Conservation (phyloP, 2,888 invertebrate species). For the Tupiocoris notatus region DNA sequence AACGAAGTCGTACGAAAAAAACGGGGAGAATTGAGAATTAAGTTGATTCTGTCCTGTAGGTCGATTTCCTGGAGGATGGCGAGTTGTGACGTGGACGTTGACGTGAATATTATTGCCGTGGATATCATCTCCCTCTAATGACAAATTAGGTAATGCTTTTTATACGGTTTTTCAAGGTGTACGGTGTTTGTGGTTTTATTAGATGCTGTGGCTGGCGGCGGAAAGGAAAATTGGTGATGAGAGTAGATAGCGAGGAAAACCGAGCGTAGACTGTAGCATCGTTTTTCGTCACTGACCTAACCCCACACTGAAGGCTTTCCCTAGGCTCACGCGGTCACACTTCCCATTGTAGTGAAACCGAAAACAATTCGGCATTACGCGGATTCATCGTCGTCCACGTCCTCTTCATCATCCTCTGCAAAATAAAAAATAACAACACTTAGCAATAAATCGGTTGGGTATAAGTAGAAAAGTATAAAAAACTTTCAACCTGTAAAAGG, state of each 20-base stretch:
- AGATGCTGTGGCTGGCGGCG: constrained; percentile 1
- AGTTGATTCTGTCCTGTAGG: not conserved
- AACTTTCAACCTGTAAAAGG: too few species aligned
- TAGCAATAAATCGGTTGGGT: too few species aligned
- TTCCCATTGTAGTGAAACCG: constrained; percentile 29
- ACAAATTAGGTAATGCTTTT: not conserved
- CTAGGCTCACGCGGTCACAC: constrained; percentile 24
- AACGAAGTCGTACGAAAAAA: constrained; percentile 38
- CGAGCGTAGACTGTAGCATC: not conserved
- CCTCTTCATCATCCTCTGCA: constrained; percentile 50
- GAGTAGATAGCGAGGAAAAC: constrained; percentile 37
- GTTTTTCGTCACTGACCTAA: constrained; percentile 44
- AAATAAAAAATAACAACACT: too few species aligned
- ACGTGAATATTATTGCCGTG: not conserved
- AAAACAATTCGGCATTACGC: constrained; percentile 48
- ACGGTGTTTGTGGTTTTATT: constrained; percentile 6
- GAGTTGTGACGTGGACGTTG: not conserved
- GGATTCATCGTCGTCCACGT: constrained; percentile 50
- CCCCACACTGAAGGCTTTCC: constrained; percentile 45
- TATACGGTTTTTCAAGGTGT: not conserved
- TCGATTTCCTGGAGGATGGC: not conserved
- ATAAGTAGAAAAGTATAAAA: too few species aligned
- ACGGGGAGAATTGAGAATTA: not conserved
- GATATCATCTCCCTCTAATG: not conserved
- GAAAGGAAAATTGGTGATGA: constrained; percentile 29